Percentiles rank a stretch among this genome's conserved stretches.
These are phyloP conservation scores for Pararge aegeria DNA, from an alignment of 1,140 invertebrate genomes.

Conservation along the genomic window DNA sequence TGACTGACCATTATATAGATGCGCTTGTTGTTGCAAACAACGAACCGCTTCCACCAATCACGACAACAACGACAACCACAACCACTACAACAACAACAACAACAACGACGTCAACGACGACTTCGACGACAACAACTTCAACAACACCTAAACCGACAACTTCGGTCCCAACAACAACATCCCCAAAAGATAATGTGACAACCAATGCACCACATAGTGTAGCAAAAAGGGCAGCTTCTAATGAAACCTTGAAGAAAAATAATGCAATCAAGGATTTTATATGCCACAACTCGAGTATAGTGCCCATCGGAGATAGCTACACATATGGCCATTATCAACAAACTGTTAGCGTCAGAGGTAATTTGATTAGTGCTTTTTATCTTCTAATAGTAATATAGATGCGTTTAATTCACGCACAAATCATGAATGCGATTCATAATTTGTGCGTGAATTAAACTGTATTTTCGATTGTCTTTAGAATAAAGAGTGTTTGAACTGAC, in stretches of 20 bases:
- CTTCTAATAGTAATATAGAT: too few relatives aligned
- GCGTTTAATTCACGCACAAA: too few relatives aligned
- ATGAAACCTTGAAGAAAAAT: slow-evolving; percentile 37
- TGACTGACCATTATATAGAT: slow-evolving; percentile 83
- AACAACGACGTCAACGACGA: slow-evolving; percentile 70
- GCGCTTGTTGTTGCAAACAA: slow-evolving; percentile 85
- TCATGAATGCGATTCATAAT: too few relatives aligned
- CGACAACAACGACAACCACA: slow-evolving; percentile 81
- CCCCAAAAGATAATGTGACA: slow-evolving; percentile 33
- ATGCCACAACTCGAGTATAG: slow-evolving; percentile 81
- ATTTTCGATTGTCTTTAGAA: too few relatives aligned
- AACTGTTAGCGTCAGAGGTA: slow-evolving; percentile 83
- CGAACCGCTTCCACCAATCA: slow-evolving; percentile 81
- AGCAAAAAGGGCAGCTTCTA: slow-evolving; percentile 37
- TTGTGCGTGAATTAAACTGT: too few relatives aligned
- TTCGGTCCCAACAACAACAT: slow-evolving; percentile 37
- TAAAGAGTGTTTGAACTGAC: too few relatives aligned
- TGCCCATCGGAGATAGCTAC: slow-evolving; percentile 83
- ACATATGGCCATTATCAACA: slow-evolving; percentile 87
- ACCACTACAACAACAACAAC: slow-evolving; percentile 79
- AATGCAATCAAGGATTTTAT: slow-evolving; percentile 66
- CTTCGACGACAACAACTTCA: slow-evolving; percentile 52
- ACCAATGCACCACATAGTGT: slow-evolving; percentile 39
- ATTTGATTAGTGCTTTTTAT: slow-evolving; percentile 18
- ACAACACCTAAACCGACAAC: slow-evolving; percentile 47